Base-by-base conservation (phyloP, 2,888 invertebrate species). In the Aromia moschata region DNA sequence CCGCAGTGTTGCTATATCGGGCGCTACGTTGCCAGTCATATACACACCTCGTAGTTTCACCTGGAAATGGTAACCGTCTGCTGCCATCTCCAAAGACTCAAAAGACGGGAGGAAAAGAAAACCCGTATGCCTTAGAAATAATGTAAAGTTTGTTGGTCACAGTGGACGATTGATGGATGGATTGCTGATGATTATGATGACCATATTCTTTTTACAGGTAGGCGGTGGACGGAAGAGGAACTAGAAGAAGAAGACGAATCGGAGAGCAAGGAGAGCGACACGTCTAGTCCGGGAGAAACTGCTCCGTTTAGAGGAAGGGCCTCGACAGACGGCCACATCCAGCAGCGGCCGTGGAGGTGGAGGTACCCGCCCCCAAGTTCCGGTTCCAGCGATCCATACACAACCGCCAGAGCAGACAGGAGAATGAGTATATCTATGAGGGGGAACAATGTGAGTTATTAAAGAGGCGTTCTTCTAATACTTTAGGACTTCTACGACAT, bases 351-450 rank as follows among this genome's bases (percentile, higher is more conserved):
- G 0, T 82, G 87, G 59, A 79, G 86, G 37, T 85, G 86, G 77
- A 82, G 88, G 2, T 85, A 84, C 71, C 83, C 83, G 15, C 84
- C 84, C 5, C 83, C 84, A 0, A 83, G 82, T 36, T 62, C 64
- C 0, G 56, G 56, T 4, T 45, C 58, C 10, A 9, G 68, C 80
- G 25, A 82, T 82, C 72, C 70, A 16, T 73, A 70, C 44, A 64
- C 84, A 1, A 68, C 72, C 3, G 82, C 83, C 61, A 82, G 83
- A 2, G 84, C 86, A 0, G 86, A 87, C 44, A 82, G 91, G 30
- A 83, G 92, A 62, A 91, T 92, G 89, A 91, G 91, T 74, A 91
- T 92, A 61, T 90, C 91, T 36, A 90, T 91, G 84, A 82, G 85
- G 60, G 89, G 89, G 49, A 86, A 85, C 73, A 86, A 86, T 64